Conservation (phyloP, 2,888 invertebrate species). For the Erebia aethiops region DNA sequence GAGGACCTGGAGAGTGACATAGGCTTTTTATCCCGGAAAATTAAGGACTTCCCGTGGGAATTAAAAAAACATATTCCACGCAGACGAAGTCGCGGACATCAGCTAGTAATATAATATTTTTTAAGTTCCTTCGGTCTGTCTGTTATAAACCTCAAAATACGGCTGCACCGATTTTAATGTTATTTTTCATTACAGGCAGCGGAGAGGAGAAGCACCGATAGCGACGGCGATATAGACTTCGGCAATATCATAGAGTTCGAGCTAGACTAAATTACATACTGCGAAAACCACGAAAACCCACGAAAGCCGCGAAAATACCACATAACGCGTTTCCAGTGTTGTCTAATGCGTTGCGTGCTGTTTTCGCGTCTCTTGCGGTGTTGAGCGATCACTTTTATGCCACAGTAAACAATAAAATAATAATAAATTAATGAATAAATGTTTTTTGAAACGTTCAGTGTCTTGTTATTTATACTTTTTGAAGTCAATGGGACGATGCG, state of each 20-base stretch:
- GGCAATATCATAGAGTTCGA: conserved; percentile 75
- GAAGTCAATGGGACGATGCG: too few relatives aligned
- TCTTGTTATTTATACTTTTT: background rate
- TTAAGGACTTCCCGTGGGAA: too few relatives aligned
- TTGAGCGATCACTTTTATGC: background rate
- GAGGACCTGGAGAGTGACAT: too few relatives aligned
- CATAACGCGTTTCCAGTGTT: background rate
- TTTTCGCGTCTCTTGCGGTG: background rate
- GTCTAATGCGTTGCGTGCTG: background rate
- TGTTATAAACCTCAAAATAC: background rate
- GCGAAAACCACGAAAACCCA: background rate
- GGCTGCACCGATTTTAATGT: background rate
- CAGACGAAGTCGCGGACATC: too few relatives aligned
- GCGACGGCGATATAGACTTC: conserved; percentile 68
- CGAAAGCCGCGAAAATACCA: background rate
- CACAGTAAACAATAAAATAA: background rate
- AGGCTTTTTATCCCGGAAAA: too few relatives aligned
- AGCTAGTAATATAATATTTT: too few relatives aligned
- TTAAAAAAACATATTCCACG: too few relatives aligned
- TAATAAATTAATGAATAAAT: conserved; percentile 4
- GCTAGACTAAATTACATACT: conserved; percentile 51
- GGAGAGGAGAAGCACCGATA: conserved; percentile 63
- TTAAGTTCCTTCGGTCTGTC: too few relatives aligned
- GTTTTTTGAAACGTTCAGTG: conserved; percentile 1
- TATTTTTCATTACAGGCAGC: conserved; percentile 46